Conservation (phyloP, 2,888 invertebrate species). For the Yponomeuta plumbellus region DNA sequence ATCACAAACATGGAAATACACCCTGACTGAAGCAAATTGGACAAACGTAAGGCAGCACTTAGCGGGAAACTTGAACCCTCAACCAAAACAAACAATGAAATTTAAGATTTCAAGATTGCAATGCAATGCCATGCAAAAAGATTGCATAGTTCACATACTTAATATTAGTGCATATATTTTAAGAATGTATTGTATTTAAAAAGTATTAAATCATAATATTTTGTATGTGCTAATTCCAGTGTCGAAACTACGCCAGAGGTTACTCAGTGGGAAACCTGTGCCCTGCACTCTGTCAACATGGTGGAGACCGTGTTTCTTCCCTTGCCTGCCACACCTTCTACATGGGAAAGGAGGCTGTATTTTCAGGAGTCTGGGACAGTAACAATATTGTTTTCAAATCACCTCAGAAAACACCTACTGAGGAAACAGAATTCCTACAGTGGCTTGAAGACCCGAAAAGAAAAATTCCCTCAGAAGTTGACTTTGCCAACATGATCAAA, state of each 20-base stretch:
- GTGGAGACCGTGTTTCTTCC: slow-evolving; percentile 59
- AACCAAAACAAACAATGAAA: too few species aligned
- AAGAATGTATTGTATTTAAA: too few species aligned
- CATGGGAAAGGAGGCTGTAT: slow-evolving; percentile 78
- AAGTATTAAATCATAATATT: neutral
- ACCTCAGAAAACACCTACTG: slow-evolving; percentile 46
- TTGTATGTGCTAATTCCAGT: slow-evolving; percentile 60
- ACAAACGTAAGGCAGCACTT: too few species aligned
- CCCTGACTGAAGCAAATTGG: too few species aligned
- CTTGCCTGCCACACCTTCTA: slow-evolving; percentile 78
- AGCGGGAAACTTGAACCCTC: too few species aligned
- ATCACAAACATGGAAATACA: too few species aligned
- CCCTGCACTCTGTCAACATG: slow-evolving; percentile 74
- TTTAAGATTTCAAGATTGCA: too few species aligned
- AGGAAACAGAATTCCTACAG: slow-evolving; percentile 59
- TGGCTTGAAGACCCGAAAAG: slow-evolving; percentile 51
- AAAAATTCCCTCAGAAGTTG: slow-evolving; percentile 63
- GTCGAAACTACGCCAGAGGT: slow-evolving; percentile 69
- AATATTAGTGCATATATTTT: too few species aligned
- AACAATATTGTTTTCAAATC: slow-evolving; percentile 78
- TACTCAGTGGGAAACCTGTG: slow-evolving; percentile 79
- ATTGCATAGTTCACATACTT: too few species aligned
- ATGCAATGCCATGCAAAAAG: too few species aligned
- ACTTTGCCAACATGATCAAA: slow-evolving; percentile 69
- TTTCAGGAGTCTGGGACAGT: slow-evolving; percentile 76